Evolutionary conservation across 2,797 vertebrate species (phyloP), one percentile per base, ranked within the genome.

Genomic region (Rhyacichthys aspro): DNA sequence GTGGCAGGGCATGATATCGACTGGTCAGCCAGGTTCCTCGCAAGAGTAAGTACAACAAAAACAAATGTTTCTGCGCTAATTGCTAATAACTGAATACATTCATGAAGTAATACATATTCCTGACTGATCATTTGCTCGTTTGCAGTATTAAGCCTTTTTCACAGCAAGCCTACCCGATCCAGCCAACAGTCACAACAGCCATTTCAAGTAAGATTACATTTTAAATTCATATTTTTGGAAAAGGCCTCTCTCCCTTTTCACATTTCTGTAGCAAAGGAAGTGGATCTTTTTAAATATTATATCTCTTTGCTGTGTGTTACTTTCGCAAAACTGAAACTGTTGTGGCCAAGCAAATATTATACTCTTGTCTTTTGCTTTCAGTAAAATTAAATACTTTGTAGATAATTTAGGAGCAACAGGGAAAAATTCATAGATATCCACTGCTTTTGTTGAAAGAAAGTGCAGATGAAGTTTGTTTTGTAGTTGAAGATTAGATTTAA

Each of bases 1-100:
- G 91, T 99, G 98, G 98, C 95, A 98, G 43, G 96, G 97, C 43
- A 98, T 99, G 96, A 95, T 99, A 86, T 95, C 97, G 36, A 92
- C 96, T 12, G 96, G 96, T 67, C 97, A 99, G 86, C 94, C 98
- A 45, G 96, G 97, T 94, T 99, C 98, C 62, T 98, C 98, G 0
- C 97, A 99, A 95, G 97, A 99, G 97, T 99, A 93, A 97, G 97
- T 97, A 50, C 61, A 34, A 47, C 7, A 18, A 41, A 28, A 54
- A n/a, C 36, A 18, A 8, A 11, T 54, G 18, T 55, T 42, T 55
- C 14, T 42, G n/a, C 39, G 17, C 23, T 34, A 34, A 33, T 16
- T 10, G 11, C 37, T 38, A 1, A 50, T 3, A 49, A 11, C 1
- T 16, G 34, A 7, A 36, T 18, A 18, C 7, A 38, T 39, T n/a